phyloP scores from a whole-genome alignment of 2,113 vertebrate species.

The Hiodon tergisus region DNA sequence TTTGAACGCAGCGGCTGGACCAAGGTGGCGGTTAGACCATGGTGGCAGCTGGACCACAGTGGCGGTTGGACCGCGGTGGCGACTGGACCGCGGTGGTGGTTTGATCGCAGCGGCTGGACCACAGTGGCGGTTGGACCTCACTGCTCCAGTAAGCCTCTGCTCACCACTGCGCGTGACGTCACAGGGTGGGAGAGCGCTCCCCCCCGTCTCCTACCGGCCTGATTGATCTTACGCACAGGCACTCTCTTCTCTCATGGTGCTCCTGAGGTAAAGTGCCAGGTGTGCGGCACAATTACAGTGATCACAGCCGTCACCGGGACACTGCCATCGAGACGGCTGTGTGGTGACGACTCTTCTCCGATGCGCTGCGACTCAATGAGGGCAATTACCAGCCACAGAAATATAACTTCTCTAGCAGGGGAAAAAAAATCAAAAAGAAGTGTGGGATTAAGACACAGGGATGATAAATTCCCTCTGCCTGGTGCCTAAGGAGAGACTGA shows the following conservation, averaged over 20 bases:
- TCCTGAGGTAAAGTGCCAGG: slow-evolving; percentile 17
- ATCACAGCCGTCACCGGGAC: slow-evolving; percentile 11
- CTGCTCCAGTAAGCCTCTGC: not conserved
- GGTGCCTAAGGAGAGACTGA: not conserved
- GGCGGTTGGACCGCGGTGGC: too few relatives aligned
- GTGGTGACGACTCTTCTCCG: not conserved
- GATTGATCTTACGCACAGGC: not conserved
- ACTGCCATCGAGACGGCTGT: not conserved
- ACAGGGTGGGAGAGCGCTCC: not conserved
- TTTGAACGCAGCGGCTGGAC: too few relatives aligned
- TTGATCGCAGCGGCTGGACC: too few relatives aligned
- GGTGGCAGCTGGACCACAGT: too few relatives aligned
- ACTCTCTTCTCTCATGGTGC: not conserved
- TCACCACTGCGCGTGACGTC: not conserved
- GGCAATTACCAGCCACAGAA: slow-evolving; percentile 36
- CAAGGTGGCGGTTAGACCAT: too few relatives aligned
- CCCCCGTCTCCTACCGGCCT: slow-evolving; percentile 10
- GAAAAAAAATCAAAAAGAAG: not conserved
- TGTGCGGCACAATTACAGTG: slow-evolving; percentile 16
- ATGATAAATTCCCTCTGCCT: not conserved
- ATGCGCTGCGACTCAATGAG: slow-evolving; percentile 27
- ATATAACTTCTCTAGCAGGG: not conserved
- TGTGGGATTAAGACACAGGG: slow-evolving; percentile 27
- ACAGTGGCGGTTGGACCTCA: not conserved
- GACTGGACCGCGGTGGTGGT: too few relatives aligned